Base-by-base conservation (phyloP, 1,140 invertebrate genomes). In the Brachionus koreanus region DNA sequence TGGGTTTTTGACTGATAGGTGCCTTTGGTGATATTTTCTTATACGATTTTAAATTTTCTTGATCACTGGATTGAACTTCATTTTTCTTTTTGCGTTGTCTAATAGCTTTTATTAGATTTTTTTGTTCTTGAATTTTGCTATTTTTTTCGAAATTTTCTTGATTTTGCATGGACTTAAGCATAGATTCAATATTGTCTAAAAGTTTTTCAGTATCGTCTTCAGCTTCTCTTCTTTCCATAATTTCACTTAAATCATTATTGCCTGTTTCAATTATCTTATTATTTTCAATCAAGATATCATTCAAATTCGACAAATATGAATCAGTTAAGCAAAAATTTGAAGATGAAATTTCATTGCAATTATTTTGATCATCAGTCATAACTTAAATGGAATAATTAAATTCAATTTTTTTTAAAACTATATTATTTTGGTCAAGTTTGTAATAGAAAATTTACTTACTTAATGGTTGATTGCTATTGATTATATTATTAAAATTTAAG, bases 171-270 rank as follows among this genome's bases (percentile, higher is more conserved):
- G 49, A 65, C 23, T 79, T 79, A 13, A 79, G 37, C 76, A 79
- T 79, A 16, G 9, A 37, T 43, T 79, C 76, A 65, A 79, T 79
- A 37, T 79, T 79, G 23, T 79, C 57, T 25, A 79, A 43, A 16
- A 79, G 33, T 3, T 23, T 23, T 79, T 79, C 76, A 10, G 76
- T 61, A 61, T 79, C 69, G 16, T 69, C 63, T 5, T 33, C 65
- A 39, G 25, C 19, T 9, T 69, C 65, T 7, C 35, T n/a, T 16
- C n/a, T 69, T 16, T 69, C 65, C 13, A 19, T 33, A 3, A 69
- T 35, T 39, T 39, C 35, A 69, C 65, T 69, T 1, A 74, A 46
- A 25, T 74, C 39, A 74, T 46, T 35, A 25, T 46, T 39, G 23
- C 3, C 13, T 5, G 37, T 46, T 12, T 74, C 42, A 39, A 46